phyloP scores from a whole-genome alignment of 2,113 vertebrate species.

The Lontra canadensis region DNA sequence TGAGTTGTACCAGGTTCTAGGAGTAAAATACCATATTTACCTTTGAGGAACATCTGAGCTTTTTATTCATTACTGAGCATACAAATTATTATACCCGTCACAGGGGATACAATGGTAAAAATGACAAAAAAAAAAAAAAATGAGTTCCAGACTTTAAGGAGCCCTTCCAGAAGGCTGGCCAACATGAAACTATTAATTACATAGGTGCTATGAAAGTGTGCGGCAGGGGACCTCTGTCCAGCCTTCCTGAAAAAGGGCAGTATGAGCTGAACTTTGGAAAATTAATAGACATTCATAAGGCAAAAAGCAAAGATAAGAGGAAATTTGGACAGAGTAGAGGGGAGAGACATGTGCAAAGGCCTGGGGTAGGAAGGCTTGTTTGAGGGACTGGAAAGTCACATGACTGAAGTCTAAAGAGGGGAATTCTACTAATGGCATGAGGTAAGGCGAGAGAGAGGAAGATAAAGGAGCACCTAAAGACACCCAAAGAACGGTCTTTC shows the following conservation, averaged over 20 bases:
- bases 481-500: neutral
- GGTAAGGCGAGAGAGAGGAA: neutral
- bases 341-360: neutral
- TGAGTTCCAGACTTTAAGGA: neutral
- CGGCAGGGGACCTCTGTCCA: neutral
- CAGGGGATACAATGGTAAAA: neutral
- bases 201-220: neutral
- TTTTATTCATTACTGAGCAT: neutral
- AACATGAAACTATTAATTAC: neutral
- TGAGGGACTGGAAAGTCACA: neutral
- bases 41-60: neutral
- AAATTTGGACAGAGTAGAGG: neutral
- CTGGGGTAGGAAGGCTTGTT: neutral
- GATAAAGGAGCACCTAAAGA: neutral
- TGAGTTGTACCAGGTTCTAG: neutral
- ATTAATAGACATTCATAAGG: neutral
- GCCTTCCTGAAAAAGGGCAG: neutral
- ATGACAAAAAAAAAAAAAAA: neutral
- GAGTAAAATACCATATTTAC: neutral
- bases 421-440: neutral
- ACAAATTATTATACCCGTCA: neutral
- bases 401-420: neutral
- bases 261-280: neutral
- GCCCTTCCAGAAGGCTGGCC: neutral
- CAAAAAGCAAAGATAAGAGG: neutral